These are phyloP conservation scores for Syngnathus acus DNA, from an alignment of 2,797 vertebrate genomes.

Conservation along the genomic window DNA sequence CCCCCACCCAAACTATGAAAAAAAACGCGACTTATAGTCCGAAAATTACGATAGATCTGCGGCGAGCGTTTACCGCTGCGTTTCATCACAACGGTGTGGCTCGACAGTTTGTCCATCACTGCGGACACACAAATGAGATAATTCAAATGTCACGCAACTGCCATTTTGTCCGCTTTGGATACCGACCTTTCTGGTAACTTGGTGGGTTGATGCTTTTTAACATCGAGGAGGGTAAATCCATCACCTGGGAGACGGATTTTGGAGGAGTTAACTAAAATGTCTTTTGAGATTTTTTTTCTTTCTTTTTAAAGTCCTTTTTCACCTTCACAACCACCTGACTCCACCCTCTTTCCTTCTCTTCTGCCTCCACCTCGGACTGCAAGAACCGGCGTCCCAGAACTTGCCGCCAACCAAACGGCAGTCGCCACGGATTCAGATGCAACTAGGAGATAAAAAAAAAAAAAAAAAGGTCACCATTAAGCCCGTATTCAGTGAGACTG, in stretches of 20 bases:
- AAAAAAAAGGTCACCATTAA: no score
- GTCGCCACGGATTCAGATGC: conserved; percentile 42
- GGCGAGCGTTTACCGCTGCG: conserved; percentile 20
- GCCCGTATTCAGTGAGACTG: no score
- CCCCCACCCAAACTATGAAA: no score
- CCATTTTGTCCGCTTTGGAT: no score
- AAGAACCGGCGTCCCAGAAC: background rate
- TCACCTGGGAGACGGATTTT: conserved; percentile 4
- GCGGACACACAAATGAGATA: conserved; percentile 8
- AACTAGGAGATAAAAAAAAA: conserved; percentile 20
- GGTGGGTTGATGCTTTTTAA: background rate
- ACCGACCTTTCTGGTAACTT: conserved; percentile 25
- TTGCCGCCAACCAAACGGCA: conserved; percentile 50
- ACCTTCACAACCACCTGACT: conserved; percentile 34
- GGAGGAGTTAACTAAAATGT: no score
- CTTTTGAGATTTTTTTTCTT: no score
- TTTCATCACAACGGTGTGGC: background rate
- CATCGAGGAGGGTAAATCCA: conserved; percentile 34
- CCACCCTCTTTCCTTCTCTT: conserved; percentile 23
- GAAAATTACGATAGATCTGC: no score
- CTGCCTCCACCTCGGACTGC: conserved; percentile 12
- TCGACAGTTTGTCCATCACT: conserved; percentile 29
- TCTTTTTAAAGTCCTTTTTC: background rate
- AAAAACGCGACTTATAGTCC: no score
- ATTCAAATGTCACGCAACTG: background rate